Percentiles rank a stretch among this genome's conserved stretches.
Evolutionary conservation across 92 coral and sea anemone species (phyloP).

Genomic region (Parazoanthus swiftii): DNA sequence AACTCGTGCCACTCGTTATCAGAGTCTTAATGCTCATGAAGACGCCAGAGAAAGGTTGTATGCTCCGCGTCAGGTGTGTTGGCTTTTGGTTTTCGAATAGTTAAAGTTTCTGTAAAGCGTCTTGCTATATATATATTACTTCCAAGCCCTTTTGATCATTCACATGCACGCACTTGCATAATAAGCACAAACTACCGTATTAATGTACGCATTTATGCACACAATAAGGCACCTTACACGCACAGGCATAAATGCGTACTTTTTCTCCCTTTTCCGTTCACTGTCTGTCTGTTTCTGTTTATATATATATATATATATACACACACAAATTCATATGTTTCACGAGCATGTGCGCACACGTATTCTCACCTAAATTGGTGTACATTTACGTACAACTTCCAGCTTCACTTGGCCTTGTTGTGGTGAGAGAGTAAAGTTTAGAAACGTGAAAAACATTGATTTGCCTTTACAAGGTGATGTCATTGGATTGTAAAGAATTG

Average conservation of each 20-base stretch:
- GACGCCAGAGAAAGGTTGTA: conserved; percentile 48
- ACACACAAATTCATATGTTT: no score
- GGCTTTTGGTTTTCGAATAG: not conserved
- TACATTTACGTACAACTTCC: not conserved
- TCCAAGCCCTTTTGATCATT: no score
- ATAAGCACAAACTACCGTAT: not conserved
- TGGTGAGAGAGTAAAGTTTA: not conserved
- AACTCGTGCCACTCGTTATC: conserved; percentile 74
- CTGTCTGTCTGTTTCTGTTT: not conserved
- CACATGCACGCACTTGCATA: not conserved
- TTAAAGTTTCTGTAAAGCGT: not conserved
- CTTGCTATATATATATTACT: no score
- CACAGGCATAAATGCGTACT: not conserved
- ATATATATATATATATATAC: no score
- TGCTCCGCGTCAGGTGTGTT: conserved; percentile 62
- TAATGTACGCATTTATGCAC: no score
- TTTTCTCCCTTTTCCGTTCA: no score
- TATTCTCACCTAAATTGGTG: not conserved
- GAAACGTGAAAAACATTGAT: not conserved
- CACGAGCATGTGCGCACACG: no score
- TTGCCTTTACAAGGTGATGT: conserved; percentile 2
- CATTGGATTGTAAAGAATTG: not conserved
- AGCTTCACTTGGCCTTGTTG: not conserved
- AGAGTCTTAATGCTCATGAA: conserved; percentile 58
- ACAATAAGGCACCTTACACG: not conserved